Evolutionary conservation across 2,113 vertebrate genomes (phyloP).

Genomic region (Dicaeum eximium): DNA sequence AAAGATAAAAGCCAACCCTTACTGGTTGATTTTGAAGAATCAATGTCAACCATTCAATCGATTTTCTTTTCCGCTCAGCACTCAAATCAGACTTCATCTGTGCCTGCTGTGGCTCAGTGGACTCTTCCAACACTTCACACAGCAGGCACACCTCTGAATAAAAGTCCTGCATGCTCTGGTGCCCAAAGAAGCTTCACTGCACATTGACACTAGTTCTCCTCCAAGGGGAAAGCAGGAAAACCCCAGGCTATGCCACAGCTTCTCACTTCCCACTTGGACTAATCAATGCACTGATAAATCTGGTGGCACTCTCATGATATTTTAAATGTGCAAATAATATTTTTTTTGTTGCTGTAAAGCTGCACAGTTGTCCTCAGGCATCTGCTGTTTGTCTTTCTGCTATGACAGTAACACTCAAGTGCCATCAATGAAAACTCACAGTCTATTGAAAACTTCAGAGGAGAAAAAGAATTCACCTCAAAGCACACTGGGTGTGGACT

Average conservation of each 20-base stretch:
- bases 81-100: background rate
- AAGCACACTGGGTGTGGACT: slow-evolving; percentile 4
- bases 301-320: background rate
- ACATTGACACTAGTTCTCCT: accelerated
- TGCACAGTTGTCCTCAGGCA: background rate
- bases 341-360: background rate
- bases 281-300: background rate
- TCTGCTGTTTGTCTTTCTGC: slow-evolving; percentile 46
- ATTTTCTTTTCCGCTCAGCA: background rate
- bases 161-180: background rate
- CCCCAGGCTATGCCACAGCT: background rate
- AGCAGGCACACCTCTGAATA: background rate
- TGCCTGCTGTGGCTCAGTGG: background rate
- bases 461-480: slow-evolving; percentile 37
- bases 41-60: background rate
- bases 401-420: slow-evolving; percentile 36
- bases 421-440: slow-evolving; percentile 47
- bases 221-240: background rate
- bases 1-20: slow-evolving; percentile 7
- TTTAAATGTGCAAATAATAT: background rate
- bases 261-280: background rate
- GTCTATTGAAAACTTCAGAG: slow-evolving; percentile 12
- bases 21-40: background rate
- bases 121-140: background rate
- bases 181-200: background rate